phyloP scores from a whole-genome alignment of 2,888 invertebrate species.

The Oscheius myriophilus region DNA sequence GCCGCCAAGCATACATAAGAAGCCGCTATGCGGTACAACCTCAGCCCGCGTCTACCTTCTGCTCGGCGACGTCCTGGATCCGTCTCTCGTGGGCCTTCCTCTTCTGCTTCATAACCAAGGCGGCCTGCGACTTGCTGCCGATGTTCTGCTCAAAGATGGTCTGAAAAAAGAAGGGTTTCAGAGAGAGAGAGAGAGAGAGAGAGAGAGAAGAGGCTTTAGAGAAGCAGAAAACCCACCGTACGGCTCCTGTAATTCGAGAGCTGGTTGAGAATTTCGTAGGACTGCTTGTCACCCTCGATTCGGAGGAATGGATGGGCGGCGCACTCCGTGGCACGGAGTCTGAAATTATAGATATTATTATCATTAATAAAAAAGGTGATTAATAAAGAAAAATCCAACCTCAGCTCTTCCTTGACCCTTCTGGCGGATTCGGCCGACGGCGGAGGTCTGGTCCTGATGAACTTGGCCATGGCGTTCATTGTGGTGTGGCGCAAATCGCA shows the following conservation, averaged over 20 bases:
- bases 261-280: constrained; percentile 46
- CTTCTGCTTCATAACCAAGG: constrained; percentile 86
- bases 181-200: no score
- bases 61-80: constrained; percentile 71
- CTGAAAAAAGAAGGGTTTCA: constrained; percentile 74
- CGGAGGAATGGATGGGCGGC: constrained; percentile 52
- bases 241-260: constrained; percentile 51
- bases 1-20: no score
- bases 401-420: constrained; percentile 78
- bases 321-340: constrained; percentile 42
- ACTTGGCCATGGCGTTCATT: constrained; percentile 89
- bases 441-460: constrained; percentile 85
- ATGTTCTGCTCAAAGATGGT: constrained; percentile 92
- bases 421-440: constrained; percentile 89
- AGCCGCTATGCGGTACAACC: not conserved
- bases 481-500: constrained; percentile 80
- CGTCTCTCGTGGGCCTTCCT: constrained; percentile 73
- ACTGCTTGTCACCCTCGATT: constrained; percentile 46
- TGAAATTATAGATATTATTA: no score
- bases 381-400: constrained; percentile 26
- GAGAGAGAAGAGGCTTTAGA: not conserved
- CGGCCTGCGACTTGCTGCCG: constrained; percentile 81
- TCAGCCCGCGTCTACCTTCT: constrained; percentile 31
- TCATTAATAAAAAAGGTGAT: not conserved
- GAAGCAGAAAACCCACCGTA: constrained; percentile 63